phyloP scores from a whole-genome alignment of 2,797 vertebrate species.

The Clarias pachynema region DNA sequence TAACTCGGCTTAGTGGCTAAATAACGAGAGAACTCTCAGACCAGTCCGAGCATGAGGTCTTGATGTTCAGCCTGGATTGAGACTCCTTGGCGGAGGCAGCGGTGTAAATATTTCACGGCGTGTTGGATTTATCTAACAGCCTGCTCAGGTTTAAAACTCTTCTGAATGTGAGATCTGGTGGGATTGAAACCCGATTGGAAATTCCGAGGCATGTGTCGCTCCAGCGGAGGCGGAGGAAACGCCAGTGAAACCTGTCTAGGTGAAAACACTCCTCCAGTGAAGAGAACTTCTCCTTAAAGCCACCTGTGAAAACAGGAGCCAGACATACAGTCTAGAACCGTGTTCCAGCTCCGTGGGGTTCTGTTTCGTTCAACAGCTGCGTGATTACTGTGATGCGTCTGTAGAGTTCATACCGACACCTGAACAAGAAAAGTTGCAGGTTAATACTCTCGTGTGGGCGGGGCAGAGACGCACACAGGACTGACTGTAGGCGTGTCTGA shows the following conservation, averaged over 20 bases:
- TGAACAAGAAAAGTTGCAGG: background rate
- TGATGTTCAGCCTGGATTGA: background rate
- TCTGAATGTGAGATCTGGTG: background rate
- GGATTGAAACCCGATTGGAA: background rate
- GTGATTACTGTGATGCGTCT: background rate
- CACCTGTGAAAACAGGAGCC: background rate
- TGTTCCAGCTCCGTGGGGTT: too few relatives aligned
- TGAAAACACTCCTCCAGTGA: background rate
- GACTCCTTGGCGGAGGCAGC: background rate
- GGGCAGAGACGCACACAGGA: background rate
- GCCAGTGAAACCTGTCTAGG: background rate
- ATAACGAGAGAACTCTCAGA: background rate
- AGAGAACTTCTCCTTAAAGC: background rate
- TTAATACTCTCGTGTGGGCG: background rate
- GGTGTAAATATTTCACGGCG: background rate
- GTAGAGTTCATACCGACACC: background rate
- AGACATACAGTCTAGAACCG: too few relatives aligned
- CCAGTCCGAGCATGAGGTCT: background rate
- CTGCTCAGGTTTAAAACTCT: background rate
- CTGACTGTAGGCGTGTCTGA: background rate
- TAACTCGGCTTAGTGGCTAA: background rate
- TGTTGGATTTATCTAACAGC: background rate
- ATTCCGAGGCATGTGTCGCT: background rate
- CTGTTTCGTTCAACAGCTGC: too few relatives aligned
- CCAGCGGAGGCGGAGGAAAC: background rate